Percentiles rank a stretch among this genome's conserved stretches.
phyloP scores from a whole-genome alignment of 2,113 vertebrate genomes.

The Mystacornis crossleyi region DNA sequence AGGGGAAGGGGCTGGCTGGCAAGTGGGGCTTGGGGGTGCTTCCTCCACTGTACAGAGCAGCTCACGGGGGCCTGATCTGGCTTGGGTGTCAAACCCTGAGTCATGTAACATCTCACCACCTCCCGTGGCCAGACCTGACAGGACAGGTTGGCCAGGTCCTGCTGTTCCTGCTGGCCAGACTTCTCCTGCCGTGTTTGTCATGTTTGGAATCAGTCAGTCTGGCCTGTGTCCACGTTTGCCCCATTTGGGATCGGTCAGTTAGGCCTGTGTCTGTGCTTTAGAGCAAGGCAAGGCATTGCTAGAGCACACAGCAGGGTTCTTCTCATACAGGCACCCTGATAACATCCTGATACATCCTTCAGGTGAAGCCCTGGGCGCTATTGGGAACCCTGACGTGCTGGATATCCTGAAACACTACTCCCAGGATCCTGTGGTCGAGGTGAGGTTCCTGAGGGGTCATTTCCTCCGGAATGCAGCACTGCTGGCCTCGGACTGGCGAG shows the following conservation, averaged over 20 bases:
- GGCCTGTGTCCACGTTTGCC: rapidly evolving
- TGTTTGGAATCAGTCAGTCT: rapidly evolving
- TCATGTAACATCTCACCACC: rapidly evolving
- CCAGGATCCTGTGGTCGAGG: conserved; percentile 86
- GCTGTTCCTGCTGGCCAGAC: neutral
- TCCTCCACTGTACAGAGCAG: rapidly evolving
- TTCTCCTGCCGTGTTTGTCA: rapidly evolving
- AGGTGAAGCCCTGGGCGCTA: conserved; percentile 96
- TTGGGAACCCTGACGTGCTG: conserved; percentile 84
- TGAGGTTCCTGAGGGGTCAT: neutral
- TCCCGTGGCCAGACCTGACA: neutral
- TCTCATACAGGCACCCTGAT: rapidly evolving
- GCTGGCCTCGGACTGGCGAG: neutral
- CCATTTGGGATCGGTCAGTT: rapidly evolving
- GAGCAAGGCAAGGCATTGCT: rapidly evolving
- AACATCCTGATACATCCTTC: rapidly evolving
- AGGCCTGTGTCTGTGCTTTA: neutral
- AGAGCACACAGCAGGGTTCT: neutral
- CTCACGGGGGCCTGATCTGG: rapidly evolving
- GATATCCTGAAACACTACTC: conserved; percentile 84
- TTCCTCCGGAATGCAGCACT: neutral
- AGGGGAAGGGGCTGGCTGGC: neutral
- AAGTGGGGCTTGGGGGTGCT: neutral
- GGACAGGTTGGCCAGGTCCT: neutral
- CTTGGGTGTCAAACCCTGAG: neutral